phyloP scores from a whole-genome alignment of 2,113 vertebrate genomes.

The Phoenicopterus ruber region DNA sequence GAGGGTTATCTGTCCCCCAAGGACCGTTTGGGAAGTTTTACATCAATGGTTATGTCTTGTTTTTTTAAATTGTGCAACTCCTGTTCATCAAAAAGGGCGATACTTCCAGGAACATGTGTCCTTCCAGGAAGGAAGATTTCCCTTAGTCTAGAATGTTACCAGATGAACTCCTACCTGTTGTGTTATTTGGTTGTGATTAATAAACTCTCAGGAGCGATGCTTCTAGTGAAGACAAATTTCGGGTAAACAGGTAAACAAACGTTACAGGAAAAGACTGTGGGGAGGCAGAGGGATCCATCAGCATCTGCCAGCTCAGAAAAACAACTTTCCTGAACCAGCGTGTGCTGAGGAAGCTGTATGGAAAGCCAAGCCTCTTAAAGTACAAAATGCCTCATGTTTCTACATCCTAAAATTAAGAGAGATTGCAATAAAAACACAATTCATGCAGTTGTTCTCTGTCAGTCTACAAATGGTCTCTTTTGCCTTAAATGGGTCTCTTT shows the following conservation, averaged over 20 bases:
- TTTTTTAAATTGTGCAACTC: neutral
- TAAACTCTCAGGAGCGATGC: neutral
- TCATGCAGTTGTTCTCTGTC: neutral
- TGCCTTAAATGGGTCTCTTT: neutral
- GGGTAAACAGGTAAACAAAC: neutral
- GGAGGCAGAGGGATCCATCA: neutral
- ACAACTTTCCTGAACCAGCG: neutral
- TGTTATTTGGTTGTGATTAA: neutral
- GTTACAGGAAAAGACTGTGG: neutral
- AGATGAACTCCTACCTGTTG: neutral
- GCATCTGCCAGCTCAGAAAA: neutral
- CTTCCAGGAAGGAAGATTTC: neutral
- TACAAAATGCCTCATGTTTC: neutral
- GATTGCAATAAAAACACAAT: neutral
- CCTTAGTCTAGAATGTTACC: neutral
- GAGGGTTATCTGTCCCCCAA: neutral
- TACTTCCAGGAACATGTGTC: neutral
- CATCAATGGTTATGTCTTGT: accelerated
- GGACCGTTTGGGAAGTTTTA: neutral
- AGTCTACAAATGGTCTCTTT: neutral
- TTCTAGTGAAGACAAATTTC: neutral
- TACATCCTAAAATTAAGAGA: neutral
- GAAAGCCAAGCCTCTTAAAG: neutral
- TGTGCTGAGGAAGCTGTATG: neutral
- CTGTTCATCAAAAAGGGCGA: neutral